Evolutionary conservation across 2,888 invertebrate species (phyloP).

Genomic region (Siphlonurus alternatus): DNA sequence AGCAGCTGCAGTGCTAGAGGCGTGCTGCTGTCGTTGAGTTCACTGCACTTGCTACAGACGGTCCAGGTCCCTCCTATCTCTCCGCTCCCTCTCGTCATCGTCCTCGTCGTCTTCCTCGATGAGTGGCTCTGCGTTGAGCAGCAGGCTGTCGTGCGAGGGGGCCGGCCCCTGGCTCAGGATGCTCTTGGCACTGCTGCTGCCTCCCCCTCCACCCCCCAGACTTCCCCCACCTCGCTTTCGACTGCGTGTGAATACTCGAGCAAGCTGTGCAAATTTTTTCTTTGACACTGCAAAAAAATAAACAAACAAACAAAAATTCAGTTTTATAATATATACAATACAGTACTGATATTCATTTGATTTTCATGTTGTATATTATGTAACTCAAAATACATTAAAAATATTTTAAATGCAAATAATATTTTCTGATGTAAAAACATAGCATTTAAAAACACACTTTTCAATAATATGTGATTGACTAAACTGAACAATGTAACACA

Average conservation of each 20-base stretch:
- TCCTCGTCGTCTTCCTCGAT: slow-evolving; percentile 17
- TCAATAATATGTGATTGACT: too few relatives aligned
- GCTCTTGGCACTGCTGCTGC: slow-evolving; percentile 14
- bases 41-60: too few relatives aligned
- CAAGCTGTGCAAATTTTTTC: slow-evolving; percentile 64
- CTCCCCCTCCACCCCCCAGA: slow-evolving; percentile 24
- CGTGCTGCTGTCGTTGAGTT: too few relatives aligned
- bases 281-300: slow-evolving; percentile 41
- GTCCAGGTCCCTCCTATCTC: background rate
- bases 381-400: too few relatives aligned
- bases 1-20: too few relatives aligned
- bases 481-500: too few relatives aligned
- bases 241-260: slow-evolving; percentile 54
- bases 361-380: too few relatives aligned
- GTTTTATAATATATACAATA: too few relatives aligned
- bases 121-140: slow-evolving; percentile 18
- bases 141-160: slow-evolving; percentile 17
- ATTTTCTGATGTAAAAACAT: too few relatives aligned
- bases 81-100: slow-evolving; percentile 11
- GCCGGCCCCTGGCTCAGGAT: slow-evolving; percentile 17
- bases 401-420: too few relatives aligned
- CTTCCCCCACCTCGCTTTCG: slow-evolving; percentile 25
- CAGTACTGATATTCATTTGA: too few relatives aligned
- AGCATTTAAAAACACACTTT: too few relatives aligned
- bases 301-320: slow-evolving; percentile 7